Base-by-base conservation (phyloP, 2,113 vertebrate genomes). In the Pygoscelis adeliae region DNA sequence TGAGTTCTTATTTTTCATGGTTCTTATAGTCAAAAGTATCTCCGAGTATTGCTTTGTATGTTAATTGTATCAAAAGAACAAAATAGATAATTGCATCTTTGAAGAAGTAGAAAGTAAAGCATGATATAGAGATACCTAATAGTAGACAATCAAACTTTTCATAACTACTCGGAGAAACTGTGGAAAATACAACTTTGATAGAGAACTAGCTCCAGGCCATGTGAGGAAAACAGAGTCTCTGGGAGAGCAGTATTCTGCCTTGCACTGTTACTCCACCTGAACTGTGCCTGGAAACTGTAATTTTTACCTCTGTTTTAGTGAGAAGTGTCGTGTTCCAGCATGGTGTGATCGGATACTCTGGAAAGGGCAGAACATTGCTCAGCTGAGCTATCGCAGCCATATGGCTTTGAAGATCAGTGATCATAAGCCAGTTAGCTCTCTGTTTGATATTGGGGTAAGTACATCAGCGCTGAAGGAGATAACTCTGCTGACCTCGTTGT, bases 331-430 rank as follows among this genome's bases (percentile, higher is more conserved):
- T 2, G 98, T 98, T 15, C 99, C 99, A 38, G 99, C 99, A 0
- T 99, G 99, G 99, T 99, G 99, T 66, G 99, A 99, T 83, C 99
- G 99, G 21, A 98, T 99, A 62, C 98, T 99, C 80, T 99, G 99
- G 99, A 98, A 98, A 96, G 99, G 99, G 58, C 99, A 98, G 94
- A 98, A 98, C 79, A 58, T 99, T 66, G 94, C 92, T 30, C 99
- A 99, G 96, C 97, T 98, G 78, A 98, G 98, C 97, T 99, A 99
- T 84, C 97, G 98, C 91, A 99, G 99, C 98, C 99, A 99, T 93
- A 99, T 99, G 99, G 95, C 96, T 87, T 91, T 99, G 96, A 99
- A 98, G 97, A 99, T 98, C 96, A 99, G 99, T 52, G 99, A 99
- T 95, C 99, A 99, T 96, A 99, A 99, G 97, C 99, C 99, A 34